Conservation (phyloP, 2,888 invertebrate genomes). For the Oegoconia quadripuncta region DNA sequence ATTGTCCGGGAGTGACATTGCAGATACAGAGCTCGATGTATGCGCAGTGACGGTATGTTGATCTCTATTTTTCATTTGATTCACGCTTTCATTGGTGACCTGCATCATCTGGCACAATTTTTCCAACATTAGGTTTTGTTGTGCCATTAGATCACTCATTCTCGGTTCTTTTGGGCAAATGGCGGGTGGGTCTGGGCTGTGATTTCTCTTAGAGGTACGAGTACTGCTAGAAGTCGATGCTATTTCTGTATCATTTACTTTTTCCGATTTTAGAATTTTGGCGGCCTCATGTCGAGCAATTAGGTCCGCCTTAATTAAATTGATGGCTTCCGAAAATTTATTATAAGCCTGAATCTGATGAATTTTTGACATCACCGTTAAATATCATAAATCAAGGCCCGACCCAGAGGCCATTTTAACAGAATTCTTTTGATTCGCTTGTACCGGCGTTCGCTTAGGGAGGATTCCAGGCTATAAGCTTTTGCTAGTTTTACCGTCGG, state of each 20-base stretch:
- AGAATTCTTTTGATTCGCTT: slow-evolving; percentile 3
- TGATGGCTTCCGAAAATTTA: neutral
- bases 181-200: slow-evolving; percentile 1
- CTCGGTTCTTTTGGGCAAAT: too few species aligned
- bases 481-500: slow-evolving; percentile 2
- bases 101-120: too few species aligned
- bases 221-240: neutral
- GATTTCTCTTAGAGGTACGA: neutral
- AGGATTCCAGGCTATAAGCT: slow-evolving; percentile 1
- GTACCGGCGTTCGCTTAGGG: slow-evolving; percentile 1
- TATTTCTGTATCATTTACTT: neutral
- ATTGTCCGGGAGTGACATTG: too few species aligned
- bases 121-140: too few species aligned
- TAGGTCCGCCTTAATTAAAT: neutral
- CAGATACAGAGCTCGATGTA: too few species aligned
- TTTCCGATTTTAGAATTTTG: neutral
- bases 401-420: slow-evolving; percentile 1
- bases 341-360: neutral
- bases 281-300: neutral
- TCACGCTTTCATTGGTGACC: too few species aligned
- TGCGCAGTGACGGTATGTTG: neutral
- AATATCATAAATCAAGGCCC: slow-evolving; percentile 1
- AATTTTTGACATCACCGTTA: slow-evolving; percentile 2
- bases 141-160: too few species aligned
- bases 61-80: too few species aligned